These are phyloP conservation scores for Bathynomus jamesi DNA, from an alignment of 1,140 invertebrate species.

Conservation along the genomic window DNA sequence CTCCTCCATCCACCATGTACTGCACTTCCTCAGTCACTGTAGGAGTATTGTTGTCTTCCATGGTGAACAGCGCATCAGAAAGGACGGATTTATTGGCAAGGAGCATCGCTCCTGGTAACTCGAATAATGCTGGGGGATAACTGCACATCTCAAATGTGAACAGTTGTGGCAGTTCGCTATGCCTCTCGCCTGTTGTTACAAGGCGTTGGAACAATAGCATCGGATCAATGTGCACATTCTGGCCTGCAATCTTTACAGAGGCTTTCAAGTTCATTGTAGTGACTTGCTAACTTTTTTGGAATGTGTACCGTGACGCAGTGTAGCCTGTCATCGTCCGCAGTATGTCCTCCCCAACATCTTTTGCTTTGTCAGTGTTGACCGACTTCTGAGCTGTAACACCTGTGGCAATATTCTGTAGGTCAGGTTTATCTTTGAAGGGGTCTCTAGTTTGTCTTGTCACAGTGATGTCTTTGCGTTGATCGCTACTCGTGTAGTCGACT, in stretches of 20 bases:
- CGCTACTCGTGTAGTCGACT: constrained; percentile 18
- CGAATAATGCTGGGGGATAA: neutral
- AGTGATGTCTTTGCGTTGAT: constrained; percentile 1
- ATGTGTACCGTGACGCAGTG: neutral
- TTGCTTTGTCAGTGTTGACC: constrained; percentile 3
- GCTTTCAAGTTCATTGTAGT: neutral
- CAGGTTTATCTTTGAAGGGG: neutral
- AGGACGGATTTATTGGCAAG: no score
- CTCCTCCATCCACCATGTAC: no score
- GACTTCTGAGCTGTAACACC: neutral
- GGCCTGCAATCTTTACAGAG: neutral
- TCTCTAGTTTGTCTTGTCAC: constrained; percentile 1
- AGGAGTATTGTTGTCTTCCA: no score
- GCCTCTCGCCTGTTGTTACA: no score
- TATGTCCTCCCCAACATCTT: neutral
- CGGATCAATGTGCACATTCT: neutral
- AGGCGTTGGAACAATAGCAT: constrained; percentile 2
- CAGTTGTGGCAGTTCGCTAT: neutral
- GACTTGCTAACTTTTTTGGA: neutral
- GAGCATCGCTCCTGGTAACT: neutral
- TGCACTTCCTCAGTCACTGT: no score
- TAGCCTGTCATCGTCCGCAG: neutral
- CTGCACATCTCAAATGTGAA: neutral
- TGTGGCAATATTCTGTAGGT: constrained; percentile 6
- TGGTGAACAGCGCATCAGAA: no score